phyloP scores from a whole-genome alignment of 2,888 invertebrate species.

The Leptothorax acervorum region DNA sequence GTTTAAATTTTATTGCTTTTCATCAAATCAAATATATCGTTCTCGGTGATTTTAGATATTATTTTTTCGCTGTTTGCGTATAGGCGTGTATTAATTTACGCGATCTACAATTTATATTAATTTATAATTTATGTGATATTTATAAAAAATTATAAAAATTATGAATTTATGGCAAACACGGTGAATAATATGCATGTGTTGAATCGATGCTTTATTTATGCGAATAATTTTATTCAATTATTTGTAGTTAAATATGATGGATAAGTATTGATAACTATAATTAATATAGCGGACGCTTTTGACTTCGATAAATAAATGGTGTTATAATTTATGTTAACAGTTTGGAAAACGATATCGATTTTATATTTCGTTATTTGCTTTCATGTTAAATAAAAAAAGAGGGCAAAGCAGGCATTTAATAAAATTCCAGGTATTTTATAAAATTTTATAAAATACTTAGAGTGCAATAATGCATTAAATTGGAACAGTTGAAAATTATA shows the following conservation, averaged over 20 bases:
- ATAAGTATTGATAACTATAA: constrained; percentile 18
- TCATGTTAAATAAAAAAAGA: neutral
- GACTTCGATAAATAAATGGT: constrained; percentile 15
- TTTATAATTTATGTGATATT: neutral
- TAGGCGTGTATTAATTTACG: neutral
- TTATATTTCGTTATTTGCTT: constrained; percentile 8
- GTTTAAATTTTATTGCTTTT: constrained; percentile 21
- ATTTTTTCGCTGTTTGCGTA: neutral
- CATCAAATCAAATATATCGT: neutral
- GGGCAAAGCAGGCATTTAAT: neutral
- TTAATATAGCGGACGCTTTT: constrained; percentile 21
- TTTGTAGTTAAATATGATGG: constrained; percentile 17
- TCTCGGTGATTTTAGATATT: neutral
- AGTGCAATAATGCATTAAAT: neutral
- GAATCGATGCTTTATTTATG: constrained; percentile 20
- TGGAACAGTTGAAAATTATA: neutral
- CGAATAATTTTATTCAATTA: constrained; percentile 22
- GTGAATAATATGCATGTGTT: constrained; percentile 1
- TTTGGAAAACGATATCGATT: neutral
- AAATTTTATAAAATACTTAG: neutral
- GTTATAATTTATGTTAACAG: constrained; percentile 22
- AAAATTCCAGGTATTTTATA: neutral
- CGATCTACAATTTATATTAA: neutral
- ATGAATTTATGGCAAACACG: neutral
- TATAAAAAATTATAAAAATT: constrained; percentile 9